Conservation (phyloP, 2,113 vertebrate genomes). For the Datnioides undecimradiatus region DNA sequence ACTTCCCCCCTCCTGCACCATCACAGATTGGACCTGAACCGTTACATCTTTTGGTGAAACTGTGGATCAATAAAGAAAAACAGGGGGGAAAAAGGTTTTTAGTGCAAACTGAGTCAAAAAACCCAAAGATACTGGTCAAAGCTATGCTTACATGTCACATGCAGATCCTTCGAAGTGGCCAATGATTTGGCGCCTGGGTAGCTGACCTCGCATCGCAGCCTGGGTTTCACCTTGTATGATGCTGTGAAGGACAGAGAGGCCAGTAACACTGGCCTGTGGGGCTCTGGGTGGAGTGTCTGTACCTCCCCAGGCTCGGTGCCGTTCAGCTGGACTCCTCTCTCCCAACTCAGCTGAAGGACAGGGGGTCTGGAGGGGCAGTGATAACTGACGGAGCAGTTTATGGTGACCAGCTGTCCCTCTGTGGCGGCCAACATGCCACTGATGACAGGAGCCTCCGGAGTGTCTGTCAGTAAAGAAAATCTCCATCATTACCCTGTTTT, state of each 20-base stretch:
- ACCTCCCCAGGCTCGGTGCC: conserved; percentile 23
- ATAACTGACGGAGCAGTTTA: conserved; percentile 81
- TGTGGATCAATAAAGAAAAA: conserved; percentile 33
- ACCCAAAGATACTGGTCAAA: not conserved
- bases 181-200: conserved; percentile 57
- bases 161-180: conserved; percentile 55
- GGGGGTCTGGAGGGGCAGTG: conserved; percentile 80
- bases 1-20: conserved; percentile 77
- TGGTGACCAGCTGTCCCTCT: conserved; percentile 76
- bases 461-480: conserved; percentile 59
- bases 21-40: conserved; percentile 73
- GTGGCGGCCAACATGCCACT: conserved; percentile 64
- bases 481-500: not conserved
- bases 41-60: conserved; percentile 82
- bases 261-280: conserved; percentile 53
- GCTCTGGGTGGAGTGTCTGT: conserved; percentile 32
- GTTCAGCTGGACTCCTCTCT: conserved; percentile 58
- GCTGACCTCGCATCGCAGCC: conserved; percentile 77
- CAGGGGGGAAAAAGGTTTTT: not conserved
- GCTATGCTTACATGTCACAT: conserved; percentile 81
- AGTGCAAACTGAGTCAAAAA: not conserved
- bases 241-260: conserved; percentile 76
- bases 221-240: conserved; percentile 73
- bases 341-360: conserved; percentile 76
- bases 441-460: conserved; percentile 76